A percentile compares a stretch with the other conserved stretches of the same genome.
Evolutionary conservation across 2,888 invertebrate species (phyloP).

Genomic region (Volucella bombylans): DNA sequence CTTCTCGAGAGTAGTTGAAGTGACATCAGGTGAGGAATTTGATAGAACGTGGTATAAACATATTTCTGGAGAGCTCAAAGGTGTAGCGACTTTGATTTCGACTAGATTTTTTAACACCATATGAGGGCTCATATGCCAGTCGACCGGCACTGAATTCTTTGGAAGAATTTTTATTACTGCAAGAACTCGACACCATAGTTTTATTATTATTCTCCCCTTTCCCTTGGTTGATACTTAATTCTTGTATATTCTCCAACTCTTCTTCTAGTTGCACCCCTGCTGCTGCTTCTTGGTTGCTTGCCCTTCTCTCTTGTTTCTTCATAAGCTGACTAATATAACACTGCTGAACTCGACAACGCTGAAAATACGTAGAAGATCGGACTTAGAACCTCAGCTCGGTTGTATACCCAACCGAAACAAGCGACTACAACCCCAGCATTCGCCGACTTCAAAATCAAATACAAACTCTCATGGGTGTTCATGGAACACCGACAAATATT

Average conservation of each 20-base stretch:
- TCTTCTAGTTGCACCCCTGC: no score
- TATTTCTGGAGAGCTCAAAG: slow-evolving; percentile 72
- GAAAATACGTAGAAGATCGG: slow-evolving; percentile 95
- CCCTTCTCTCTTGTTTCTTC: no score
- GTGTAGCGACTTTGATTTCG: no score
- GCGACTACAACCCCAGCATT: slow-evolving; percentile 98
- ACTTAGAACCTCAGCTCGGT: slow-evolving; percentile 90
- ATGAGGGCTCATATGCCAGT: slow-evolving; percentile 19
- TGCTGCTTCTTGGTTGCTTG: no score
- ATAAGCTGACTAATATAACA: no score
- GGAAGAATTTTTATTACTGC: slow-evolving; percentile 7
- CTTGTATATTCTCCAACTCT: slow-evolving; percentile 32
- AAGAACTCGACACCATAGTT: slow-evolving; percentile 3
- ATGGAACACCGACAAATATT: no score
- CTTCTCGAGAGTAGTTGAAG: slow-evolving; percentile 61
- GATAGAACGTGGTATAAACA: slow-evolving; percentile 81
- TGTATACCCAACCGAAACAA: slow-evolving; percentile 95
- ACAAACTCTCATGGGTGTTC: slow-evolving; percentile 98
- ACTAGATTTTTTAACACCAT: slow-evolving; percentile 41
- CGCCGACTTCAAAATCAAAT: slow-evolving; percentile 97
- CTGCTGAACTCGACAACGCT: slow-evolving; percentile 95
- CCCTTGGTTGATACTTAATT: slow-evolving; percentile 18
- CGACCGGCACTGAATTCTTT: slow-evolving; percentile 27
- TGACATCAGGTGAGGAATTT: slow-evolving; percentile 83
- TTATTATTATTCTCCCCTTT: slow-evolving; percentile 27